Conservation (phyloP, 2,113 vertebrate species). For the Zosterops japonicus region DNA sequence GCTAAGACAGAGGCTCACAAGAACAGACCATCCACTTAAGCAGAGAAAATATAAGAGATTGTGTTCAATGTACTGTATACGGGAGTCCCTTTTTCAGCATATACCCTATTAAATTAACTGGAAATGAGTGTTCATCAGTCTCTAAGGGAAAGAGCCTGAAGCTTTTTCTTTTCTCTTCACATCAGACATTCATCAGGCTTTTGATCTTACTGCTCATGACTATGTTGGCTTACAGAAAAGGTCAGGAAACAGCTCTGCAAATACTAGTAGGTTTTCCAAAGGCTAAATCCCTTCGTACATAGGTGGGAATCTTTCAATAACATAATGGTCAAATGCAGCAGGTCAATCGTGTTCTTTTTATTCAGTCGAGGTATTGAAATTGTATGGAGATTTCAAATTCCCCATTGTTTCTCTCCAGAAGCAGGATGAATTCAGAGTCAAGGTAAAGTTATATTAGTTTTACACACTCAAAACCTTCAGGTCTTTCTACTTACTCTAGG, state of each 20-base stretch:
- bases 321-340: not conserved
- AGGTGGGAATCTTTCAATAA: conserved; percentile 1
- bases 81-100: conserved; percentile 33
- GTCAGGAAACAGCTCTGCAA: conserved; percentile 28
- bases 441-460: not conserved
- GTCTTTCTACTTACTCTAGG: not conserved
- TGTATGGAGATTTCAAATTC: not conserved
- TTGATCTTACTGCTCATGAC: conserved; percentile 39
- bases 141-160: conserved; percentile 28
- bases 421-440: not conserved
- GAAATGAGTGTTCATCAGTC: conserved; percentile 48
- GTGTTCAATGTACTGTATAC: conserved; percentile 35
- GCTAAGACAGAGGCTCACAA: not conserved
- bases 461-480: not conserved
- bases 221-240: not conserved
- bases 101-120: conserved; percentile 58
- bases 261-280: not conserved
- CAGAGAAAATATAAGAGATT: conserved; percentile 16
- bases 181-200: conserved; percentile 47
- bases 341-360: not conserved
- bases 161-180: conserved; percentile 36
- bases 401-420: not conserved
- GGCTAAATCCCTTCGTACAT: not conserved
- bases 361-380: not conserved
- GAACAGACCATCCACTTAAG: not conserved